A percentile compares a stretch with the other conserved stretches of the same genome.
Conservation (phyloP, 2,113 vertebrate species). For the Egretta garzetta region DNA sequence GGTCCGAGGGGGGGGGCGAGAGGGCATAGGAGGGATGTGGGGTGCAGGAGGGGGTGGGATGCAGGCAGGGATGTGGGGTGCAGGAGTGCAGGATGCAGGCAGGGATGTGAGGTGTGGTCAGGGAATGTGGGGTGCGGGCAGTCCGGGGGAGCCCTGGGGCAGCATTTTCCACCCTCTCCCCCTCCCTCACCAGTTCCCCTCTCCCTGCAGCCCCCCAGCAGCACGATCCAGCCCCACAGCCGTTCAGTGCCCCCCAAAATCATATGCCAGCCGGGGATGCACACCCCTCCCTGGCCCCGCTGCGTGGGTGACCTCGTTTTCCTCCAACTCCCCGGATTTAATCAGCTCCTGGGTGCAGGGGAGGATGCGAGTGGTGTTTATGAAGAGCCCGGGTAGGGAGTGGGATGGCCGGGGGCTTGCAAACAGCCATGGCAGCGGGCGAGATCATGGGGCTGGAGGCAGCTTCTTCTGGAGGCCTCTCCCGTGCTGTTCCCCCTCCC, state of each 20-base stretch:
- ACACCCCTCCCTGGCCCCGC: rapidly evolving
- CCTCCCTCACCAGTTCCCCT: background rate
- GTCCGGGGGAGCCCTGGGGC: background rate
- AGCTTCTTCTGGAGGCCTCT: background rate
- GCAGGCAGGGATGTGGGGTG: background rate
- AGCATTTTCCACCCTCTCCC: background rate
- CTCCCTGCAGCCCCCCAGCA: background rate
- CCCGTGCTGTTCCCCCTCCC: background rate
- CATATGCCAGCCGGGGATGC: rapidly evolving
- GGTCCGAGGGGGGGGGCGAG: no score
- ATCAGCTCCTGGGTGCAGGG: background rate
- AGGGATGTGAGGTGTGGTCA: background rate
- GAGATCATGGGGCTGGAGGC: background rate
- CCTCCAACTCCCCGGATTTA: background rate
- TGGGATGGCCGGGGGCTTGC: background rate
- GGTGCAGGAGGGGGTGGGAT: background rate
- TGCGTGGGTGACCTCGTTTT: rapidly evolving
- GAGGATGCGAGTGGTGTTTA: background rate
- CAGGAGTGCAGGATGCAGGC: background rate
- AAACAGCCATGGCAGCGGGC: rapidly evolving
- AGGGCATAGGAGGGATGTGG: background rate
- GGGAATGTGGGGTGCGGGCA: background rate
- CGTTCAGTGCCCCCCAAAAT: rapidly evolving
- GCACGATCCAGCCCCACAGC: background rate
- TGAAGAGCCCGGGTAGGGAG: background rate